Conservation (phyloP, 2,113 vertebrate species). For the Sander lucioperca region DNA sequence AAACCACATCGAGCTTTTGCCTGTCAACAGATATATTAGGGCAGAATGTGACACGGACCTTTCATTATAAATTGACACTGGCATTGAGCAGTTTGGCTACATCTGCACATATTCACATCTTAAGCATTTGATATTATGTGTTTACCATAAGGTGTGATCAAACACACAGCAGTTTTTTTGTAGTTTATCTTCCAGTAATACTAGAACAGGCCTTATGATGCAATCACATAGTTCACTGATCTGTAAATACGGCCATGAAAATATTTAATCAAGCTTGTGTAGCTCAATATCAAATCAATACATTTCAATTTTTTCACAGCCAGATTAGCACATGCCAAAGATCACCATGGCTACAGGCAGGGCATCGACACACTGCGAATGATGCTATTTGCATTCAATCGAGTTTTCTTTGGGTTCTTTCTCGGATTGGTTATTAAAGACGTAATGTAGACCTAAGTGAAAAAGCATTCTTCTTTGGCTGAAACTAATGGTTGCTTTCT, state of each 20-base stretch:
- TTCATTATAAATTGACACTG: conserved; percentile 37
- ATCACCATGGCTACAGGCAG: conserved; percentile 46
- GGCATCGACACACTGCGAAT: neutral
- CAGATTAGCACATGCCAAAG: conserved; percentile 55
- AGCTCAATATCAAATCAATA: conserved; percentile 61
- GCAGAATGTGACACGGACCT: conserved; percentile 3
- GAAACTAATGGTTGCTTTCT: neutral
- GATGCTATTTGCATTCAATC: conserved; percentile 29
- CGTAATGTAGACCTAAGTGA: neutral
- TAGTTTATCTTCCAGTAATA: neutral
- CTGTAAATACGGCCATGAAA: conserved; percentile 50
- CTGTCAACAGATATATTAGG: conserved; percentile 53
- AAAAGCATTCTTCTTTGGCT: neutral
- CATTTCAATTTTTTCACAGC: conserved; percentile 30
- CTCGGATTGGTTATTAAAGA: neutral
- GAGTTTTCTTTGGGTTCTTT: neutral
- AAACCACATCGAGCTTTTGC: conserved; percentile 48
- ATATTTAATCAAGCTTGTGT: conserved; percentile 53
- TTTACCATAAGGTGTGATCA: neutral
- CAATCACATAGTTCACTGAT: conserved; percentile 47
- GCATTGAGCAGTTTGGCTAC: neutral
- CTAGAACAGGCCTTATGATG: neutral
- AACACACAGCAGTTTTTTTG: neutral
- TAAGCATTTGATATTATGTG: neutral
- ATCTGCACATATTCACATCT: neutral